Evolutionary conservation across 2,797 vertebrate species (phyloP), one percentile per base, ranked within the genome.

Genomic region (Falco peregrinus): DNA sequence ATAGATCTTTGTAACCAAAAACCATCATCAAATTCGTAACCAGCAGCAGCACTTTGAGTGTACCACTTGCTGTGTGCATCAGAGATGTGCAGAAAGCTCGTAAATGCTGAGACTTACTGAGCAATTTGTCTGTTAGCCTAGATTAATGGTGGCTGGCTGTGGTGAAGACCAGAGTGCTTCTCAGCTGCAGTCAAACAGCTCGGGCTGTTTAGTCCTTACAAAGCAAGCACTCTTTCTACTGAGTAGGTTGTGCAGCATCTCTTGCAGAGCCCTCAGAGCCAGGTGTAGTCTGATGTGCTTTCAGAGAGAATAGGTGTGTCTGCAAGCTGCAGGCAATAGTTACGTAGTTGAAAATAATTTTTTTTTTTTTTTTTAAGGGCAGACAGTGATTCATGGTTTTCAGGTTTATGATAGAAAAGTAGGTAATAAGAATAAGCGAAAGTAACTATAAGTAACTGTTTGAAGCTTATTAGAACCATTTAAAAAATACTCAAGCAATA

Each of bases 201-300:
- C 0, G 0, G 80, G 37, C 63, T 47, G 3, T n/a, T 70, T 10
- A 22, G 14, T 48, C 16, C 16, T 47, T 50, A 4, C 3, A 18
- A 26, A 26, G 45, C 47, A 70, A 53, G 51, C 17, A 14, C 9
- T 10, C 29, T 43, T 78, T 37, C 73, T 64, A 5, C 26, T 13
- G 45, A 43, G 50, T 19, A 78, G 50, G 45, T 37, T 68, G 29
- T 10, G 31, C 31, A 50, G 35, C 35, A 45, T 50, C 47, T 71
- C 59, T n/a, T 78, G 37, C 43, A 41, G 65, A 71, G n/a, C 56
- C 35, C 25, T 47, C 31, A 13, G 41, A 53, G 56, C 56, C 51
- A 20, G 31, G 5, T 64, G 35, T 48, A 43, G 28, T 54, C 17
- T 31, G 48, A 13, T 33, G 22, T n/a, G 43, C 39, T 75, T 76